Conservation (phyloP, 2,113 vertebrate species). For the Coptodon bakossiorum region DNA sequence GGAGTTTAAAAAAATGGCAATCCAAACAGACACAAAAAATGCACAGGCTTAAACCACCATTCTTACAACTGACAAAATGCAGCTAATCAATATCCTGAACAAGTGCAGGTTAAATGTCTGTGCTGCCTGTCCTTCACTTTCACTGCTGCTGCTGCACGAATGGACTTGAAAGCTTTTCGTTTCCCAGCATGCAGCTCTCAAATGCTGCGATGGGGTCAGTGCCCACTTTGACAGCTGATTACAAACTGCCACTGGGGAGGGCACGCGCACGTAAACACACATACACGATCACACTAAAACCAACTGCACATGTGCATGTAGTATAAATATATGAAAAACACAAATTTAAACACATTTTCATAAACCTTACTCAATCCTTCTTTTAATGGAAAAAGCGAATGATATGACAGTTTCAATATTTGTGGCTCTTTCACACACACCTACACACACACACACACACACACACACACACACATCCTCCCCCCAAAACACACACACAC, state of each 20-base stretch:
- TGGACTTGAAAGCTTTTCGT: constrained; percentile 1
- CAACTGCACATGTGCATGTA: not conserved
- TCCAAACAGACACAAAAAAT: not conserved
- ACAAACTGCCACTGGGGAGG: constrained; percentile 28
- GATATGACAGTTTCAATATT: not conserved
- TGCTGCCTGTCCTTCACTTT: not conserved
- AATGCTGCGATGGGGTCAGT: constrained; percentile 13
- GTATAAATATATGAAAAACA: not conserved
- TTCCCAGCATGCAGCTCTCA: not conserved
- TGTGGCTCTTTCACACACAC: not conserved
- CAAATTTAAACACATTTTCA: not conserved
- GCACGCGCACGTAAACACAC: not conserved
- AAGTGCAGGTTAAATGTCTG: not conserved
- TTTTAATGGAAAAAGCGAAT: not conserved
- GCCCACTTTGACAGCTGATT: constrained; percentile 61
- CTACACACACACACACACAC: not conserved
- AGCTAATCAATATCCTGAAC: not conserved
- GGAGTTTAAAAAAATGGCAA: not conserved
- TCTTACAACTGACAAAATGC: not conserved
- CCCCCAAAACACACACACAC: not conserved
- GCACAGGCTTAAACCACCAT: not conserved
- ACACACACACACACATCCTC: not conserved
- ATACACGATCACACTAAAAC: not conserved
- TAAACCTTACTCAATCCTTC: not conserved
- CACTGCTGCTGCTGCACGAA: not conserved